Evolutionary conservation across 2,797 vertebrate species (phyloP).

Genomic region (Alcedo atthis): DNA sequence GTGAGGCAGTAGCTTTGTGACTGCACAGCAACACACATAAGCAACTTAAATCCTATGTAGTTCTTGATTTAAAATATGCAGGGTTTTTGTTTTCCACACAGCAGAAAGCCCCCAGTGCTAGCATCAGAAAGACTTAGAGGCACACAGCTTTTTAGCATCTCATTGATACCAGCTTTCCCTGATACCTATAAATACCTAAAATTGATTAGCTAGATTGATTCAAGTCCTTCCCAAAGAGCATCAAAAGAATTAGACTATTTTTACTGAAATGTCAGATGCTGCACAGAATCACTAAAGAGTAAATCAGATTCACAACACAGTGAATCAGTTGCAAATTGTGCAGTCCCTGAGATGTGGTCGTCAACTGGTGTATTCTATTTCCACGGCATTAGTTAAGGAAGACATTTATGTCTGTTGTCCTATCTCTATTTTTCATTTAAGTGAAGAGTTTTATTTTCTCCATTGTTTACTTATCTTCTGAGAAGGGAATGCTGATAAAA

Average conservation of each 20-base stretch:
- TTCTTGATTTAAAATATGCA: background rate
- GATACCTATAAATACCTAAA: background rate
- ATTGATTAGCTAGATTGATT: background rate
- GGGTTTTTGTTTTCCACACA: background rate
- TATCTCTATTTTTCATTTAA: background rate
- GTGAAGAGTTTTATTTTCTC: background rate
- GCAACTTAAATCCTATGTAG: background rate
- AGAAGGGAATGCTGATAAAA: background rate
- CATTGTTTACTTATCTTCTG: background rate
- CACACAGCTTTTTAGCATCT: background rate
- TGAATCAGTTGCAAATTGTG: background rate
- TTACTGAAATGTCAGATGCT: background rate
- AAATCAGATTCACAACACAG: background rate
- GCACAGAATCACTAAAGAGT: background rate
- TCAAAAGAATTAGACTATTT: background rate
- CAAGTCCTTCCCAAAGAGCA: background rate
- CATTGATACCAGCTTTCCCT: background rate
- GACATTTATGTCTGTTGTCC: background rate
- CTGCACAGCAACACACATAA: background rate
- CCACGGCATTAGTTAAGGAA: background rate
- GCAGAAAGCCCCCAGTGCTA: background rate
- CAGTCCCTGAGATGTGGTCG: background rate
- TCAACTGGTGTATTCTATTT: background rate
- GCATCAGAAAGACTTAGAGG: background rate
- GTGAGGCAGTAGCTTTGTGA: background rate